phyloP scores from a whole-genome alignment of 2,113 vertebrate species.

The Scalopus aquaticus region DNA sequence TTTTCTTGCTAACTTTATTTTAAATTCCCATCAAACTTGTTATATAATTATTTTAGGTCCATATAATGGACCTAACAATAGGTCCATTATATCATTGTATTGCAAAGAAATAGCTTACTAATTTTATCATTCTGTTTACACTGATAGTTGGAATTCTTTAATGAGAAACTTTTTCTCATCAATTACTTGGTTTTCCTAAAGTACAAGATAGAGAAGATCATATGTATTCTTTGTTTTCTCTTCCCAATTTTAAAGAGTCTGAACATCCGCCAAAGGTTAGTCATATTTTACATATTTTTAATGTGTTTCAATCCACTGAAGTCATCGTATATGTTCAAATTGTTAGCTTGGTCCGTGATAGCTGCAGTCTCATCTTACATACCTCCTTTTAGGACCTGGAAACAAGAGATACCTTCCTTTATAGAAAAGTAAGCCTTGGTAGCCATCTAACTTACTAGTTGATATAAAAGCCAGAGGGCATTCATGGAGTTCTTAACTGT shows the following conservation, averaged over 20 bases:
- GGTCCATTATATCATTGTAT: background rate
- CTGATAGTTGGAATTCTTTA: constrained; percentile 33
- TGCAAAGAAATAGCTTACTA: constrained; percentile 12
- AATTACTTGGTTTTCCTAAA: constrained; percentile 25
- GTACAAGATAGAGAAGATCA: constrained; percentile 7
- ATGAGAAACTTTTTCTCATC: background rate
- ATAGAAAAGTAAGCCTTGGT: background rate
- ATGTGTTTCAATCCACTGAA: background rate
- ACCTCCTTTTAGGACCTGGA: constrained; percentile 3
- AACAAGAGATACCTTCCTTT: background rate
- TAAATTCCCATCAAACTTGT: background rate
- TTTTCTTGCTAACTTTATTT: background rate
- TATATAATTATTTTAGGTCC: background rate
- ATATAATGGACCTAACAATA: too few relatives aligned
- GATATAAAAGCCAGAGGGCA: background rate
- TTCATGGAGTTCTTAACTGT: background rate
- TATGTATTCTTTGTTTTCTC: background rate
- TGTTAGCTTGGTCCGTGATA: background rate
- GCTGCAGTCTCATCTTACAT: background rate
- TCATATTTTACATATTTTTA: constrained; percentile 5
- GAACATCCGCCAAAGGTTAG: constrained; percentile 1
- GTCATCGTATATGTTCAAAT: background rate
- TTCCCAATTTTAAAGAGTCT: constrained; percentile 3
- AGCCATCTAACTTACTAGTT: background rate
- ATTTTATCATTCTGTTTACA: background rate